phyloP scores from a whole-genome alignment of 2,113 vertebrate species.

The Sebastes fasciatus region DNA sequence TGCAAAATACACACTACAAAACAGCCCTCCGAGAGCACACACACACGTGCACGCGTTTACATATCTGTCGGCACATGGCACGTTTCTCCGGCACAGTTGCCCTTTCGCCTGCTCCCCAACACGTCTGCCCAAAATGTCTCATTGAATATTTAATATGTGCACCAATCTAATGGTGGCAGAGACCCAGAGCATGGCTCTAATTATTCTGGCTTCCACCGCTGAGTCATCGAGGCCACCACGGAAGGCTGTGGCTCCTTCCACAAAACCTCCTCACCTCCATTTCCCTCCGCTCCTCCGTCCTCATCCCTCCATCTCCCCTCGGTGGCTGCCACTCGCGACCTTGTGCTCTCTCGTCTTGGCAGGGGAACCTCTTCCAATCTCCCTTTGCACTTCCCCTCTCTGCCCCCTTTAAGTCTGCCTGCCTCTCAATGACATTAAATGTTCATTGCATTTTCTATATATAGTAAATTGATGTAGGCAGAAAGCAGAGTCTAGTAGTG shows the following conservation, averaged over 20 bases:
- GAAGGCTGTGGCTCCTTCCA: slow-evolving; percentile 28
- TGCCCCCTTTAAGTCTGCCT: slow-evolving; percentile 30
- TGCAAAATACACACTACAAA: background rate
- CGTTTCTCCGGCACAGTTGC: slow-evolving; percentile 47
- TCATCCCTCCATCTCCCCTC: background rate
- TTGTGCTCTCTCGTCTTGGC: slow-evolving; percentile 14
- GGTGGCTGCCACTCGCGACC: slow-evolving; percentile 17
- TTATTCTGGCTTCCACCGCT: slow-evolving; percentile 65
- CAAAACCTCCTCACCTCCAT: slow-evolving; percentile 44
- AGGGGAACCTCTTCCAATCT: slow-evolving; percentile 10
- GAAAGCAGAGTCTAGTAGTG: slow-evolving; percentile 32
- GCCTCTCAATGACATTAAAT: slow-evolving; percentile 52
- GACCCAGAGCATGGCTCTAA: slow-evolving; percentile 62
- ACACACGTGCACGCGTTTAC: background rate
- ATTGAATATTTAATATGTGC: slow-evolving; percentile 73
- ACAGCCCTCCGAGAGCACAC: no score
- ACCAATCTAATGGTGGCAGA: slow-evolving; percentile 66
- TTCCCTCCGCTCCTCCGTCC: background rate
- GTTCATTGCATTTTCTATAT: slow-evolving; percentile 50
- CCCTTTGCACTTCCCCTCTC: slow-evolving; percentile 1
- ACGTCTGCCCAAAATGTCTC: slow-evolving; percentile 72
- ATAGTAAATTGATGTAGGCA: slow-evolving; percentile 60
- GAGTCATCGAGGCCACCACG: slow-evolving; percentile 60
- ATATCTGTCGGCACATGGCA: slow-evolving; percentile 39
- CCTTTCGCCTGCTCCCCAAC: slow-evolving; percentile 62